Base-by-base conservation (phyloP, 2,888 invertebrate species). In the Carcina quercana region DNA sequence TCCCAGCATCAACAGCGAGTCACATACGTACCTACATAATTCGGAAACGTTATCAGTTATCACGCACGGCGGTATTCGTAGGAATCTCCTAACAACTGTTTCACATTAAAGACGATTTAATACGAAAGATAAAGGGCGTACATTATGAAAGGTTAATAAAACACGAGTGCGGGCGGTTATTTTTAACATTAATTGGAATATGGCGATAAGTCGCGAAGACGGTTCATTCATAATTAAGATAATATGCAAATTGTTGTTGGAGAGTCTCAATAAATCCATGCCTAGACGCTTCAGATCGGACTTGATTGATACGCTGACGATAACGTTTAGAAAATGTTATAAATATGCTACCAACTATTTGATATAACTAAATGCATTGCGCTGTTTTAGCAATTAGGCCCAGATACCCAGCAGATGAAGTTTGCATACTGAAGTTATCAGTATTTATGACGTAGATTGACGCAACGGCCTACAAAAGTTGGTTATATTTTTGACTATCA, bases 131-230 rank as follows among this genome's bases (percentile, higher is more conserved):
- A 69, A 65, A 61, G 53, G 53, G 46, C 43, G 41, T 53, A 59
- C 58, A 21, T 27, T 34, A 34, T 34, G 34, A 72, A 70, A 67
- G 65, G 71, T 67, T 65, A 67, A 71, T 73, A 73, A 74, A 71
- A 69, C 65, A 69, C 54, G 44, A 58, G 53, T 53, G 25, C 25
- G 7, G 3, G 15, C 55, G 62, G 70, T 67, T 72, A 70, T 70
- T 69, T 68, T 49, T 64, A 67, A 62, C 73, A 73, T 73, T 74
- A 72, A 74, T 74, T 74, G 71, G 70, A 68, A 71, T 72, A 73
- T 70, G 56, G 65, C 55, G 74, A 73, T 74, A 74, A 71, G 63
- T 66, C 42, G 53, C 44, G 50, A 53, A 46, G 63, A 56, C 59
- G 64, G 64, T 63, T 68, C 63, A n/a, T 70, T 69, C 69, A 70